These are phyloP conservation scores for Tetramorium alpestre DNA, from an alignment of 1,140 invertebrate species.

Conservation along the genomic window DNA sequence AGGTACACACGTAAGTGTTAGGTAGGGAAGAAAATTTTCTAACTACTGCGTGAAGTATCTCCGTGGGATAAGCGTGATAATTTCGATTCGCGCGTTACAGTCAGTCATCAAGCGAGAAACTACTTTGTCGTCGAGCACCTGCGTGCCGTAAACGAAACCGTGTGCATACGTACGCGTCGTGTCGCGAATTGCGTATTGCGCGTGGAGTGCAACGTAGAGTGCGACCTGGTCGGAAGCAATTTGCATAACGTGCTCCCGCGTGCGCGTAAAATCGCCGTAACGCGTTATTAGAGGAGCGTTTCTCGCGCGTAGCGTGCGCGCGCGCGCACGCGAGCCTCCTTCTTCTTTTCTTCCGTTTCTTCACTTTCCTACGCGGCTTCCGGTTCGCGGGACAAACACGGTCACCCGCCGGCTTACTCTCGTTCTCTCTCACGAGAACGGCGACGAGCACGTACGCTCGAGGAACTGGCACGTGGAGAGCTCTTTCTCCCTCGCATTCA, in stretches of 20 bases:
- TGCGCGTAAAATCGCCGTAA: constrained; percentile 15
- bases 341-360: constrained; percentile 68
- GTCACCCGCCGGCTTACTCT: constrained; percentile 69
- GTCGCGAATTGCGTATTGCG: not conserved
- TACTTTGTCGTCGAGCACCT: not conserved
- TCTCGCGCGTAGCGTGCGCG: not conserved
- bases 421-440: constrained; percentile 68
- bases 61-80: constrained; percentile 1
- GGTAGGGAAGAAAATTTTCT: not conserved
- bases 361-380: constrained; percentile 79
- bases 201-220: too few relatives aligned
- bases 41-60: not conserved
- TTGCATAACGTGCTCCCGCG: constrained; percentile 30
- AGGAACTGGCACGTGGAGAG: constrained; percentile 69
- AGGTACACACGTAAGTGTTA: not conserved
- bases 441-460: constrained; percentile 33
- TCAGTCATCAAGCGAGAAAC: not conserved
- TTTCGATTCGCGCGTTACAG: constrained; percentile 13
- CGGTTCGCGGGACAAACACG: constrained; percentile 75
- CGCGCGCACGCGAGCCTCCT: constrained; percentile 25
- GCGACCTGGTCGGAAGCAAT: constrained; percentile 19
- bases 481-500: constrained; percentile 45
- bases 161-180: too few relatives aligned
- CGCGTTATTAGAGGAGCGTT: constrained; percentile 20
- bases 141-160: constrained; percentile 11